Evolutionary conservation across 2,797 vertebrate species (phyloP).

Genomic region (Gallinago nigripennis): DNA sequence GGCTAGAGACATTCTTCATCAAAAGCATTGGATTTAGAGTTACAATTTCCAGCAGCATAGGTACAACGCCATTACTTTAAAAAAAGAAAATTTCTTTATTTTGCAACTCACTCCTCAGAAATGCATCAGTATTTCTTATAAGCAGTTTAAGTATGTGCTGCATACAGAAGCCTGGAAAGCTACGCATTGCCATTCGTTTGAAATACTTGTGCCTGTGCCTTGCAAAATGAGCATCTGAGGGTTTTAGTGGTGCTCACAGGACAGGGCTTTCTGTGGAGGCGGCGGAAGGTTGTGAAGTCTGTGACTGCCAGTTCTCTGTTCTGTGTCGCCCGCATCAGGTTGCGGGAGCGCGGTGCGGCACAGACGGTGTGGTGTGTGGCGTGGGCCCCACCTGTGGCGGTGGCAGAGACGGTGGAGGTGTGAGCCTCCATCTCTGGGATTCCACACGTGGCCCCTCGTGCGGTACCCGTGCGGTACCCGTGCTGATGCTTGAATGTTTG

Average conservation of each 20-base stretch:
- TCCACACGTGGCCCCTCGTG: fast-evolving
- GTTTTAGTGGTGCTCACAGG: not conserved
- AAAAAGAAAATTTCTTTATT: not conserved
- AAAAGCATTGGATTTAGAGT: not conserved
- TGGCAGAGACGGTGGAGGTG: fast-evolving
- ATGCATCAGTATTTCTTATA: not conserved
- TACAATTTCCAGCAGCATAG: not conserved
- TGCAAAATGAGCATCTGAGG: not conserved
- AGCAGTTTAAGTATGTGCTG: not conserved
- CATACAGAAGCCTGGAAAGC: not conserved
- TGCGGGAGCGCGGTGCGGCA: not conserved
- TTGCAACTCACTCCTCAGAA: not conserved
- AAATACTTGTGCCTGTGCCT: not conserved
- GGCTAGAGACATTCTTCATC: not conserved
- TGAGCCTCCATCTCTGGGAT: not conserved
- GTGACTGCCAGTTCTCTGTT: not conserved
- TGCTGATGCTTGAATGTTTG: fast-evolving
- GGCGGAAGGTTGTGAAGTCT: not conserved
- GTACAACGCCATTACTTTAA: not conserved
- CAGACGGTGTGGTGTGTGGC: not conserved
- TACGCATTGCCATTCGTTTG: not conserved
- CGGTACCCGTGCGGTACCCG: fast-evolving
- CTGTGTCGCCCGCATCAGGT: not conserved
- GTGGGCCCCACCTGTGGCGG: not conserved
- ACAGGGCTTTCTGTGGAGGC: not conserved